Conservation (phyloP, 2,797 vertebrate species). For the Argya squamiceps region DNA sequence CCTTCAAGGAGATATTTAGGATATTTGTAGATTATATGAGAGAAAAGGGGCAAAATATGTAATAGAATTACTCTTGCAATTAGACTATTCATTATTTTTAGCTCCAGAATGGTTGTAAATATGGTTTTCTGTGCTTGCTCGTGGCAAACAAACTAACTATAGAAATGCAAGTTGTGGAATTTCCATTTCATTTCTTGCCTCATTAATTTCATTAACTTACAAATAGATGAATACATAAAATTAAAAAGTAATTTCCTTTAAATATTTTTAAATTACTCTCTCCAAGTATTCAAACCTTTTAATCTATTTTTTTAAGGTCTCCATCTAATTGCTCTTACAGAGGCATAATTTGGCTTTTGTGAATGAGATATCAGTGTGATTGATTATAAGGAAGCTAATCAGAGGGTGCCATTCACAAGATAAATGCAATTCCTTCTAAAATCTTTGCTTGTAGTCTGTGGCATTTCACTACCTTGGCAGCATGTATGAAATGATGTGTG, state of each 20-base stretch:
- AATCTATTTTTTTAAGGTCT: slow-evolving; percentile 64
- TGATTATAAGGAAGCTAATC: slow-evolving; percentile 34
- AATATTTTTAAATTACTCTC: slow-evolving; percentile 69
- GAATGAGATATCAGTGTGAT: slow-evolving; percentile 48
- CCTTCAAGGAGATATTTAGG: not conserved
- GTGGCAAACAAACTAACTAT: slow-evolving; percentile 46
- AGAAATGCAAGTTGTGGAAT: slow-evolving; percentile 70
- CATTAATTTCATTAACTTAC: slow-evolving; percentile 81
- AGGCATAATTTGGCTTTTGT: slow-evolving; percentile 59
- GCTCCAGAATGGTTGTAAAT: slow-evolving; percentile 44
- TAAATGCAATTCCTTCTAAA: slow-evolving; percentile 14
- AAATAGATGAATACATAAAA: slow-evolving; percentile 77
- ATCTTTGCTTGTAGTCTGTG: not conserved
- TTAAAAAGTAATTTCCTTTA: slow-evolving; percentile 76
- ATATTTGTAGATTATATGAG: not conserved
- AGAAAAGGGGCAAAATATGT: not conserved
- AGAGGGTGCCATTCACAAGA: not conserved
- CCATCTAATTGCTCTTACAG: slow-evolving; percentile 62
- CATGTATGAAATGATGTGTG: not conserved
- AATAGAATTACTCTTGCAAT: slow-evolving; percentile 36
- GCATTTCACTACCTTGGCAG: not conserved
- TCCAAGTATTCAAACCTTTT: slow-evolving; percentile 68
- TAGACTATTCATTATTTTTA: slow-evolving; percentile 54
- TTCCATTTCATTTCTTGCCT: slow-evolving; percentile 78
- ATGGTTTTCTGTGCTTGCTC: slow-evolving; percentile 38